A percentile compares a stretch with the other conserved stretches of the same genome.
Conservation (phyloP, 2,888 invertebrate species). For the Electrophaes corylata region DNA sequence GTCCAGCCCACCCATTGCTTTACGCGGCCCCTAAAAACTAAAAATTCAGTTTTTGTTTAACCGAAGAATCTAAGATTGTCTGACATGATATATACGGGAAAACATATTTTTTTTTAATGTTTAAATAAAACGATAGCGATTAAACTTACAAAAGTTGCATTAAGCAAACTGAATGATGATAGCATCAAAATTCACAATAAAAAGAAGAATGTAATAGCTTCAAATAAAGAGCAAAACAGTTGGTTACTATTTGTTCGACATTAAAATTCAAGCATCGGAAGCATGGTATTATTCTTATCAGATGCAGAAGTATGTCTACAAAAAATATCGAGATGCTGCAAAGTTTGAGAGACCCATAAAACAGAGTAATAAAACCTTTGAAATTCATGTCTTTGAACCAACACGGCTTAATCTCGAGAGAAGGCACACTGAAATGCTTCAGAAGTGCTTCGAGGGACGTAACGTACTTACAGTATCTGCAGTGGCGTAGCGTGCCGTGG, state of each 20-base stretch:
- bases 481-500: no score
- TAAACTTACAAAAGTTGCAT: no score
- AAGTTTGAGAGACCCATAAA: slow-evolving; percentile 12
- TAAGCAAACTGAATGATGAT: no score
- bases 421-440: slow-evolving; percentile 13
- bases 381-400: slow-evolving; percentile 3
- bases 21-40: slow-evolving; percentile 49
- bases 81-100: slow-evolving; percentile 9
- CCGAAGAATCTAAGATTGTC: slow-evolving; percentile 31
- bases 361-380: slow-evolving; percentile 8
- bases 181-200: no score
- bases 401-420: slow-evolving; percentile 15
- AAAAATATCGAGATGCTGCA: slow-evolving; percentile 7
- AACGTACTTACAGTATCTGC: slow-evolving; percentile 27
- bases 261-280: background rate
- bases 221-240: no score
- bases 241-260: background rate
- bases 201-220: no score
- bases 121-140: background rate
- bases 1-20: slow-evolving; percentile 58
- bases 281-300: slow-evolving; percentile 9
- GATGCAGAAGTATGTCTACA: slow-evolving; percentile 13
- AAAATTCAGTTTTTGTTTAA: slow-evolving; percentile 37
- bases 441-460: slow-evolving; percentile 8
- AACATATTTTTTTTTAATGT: no score